Evolutionary conservation across 2,113 vertebrate species (phyloP), one percentile per base, ranked within the genome.

Genomic region (Trogon surrucura): DNA sequence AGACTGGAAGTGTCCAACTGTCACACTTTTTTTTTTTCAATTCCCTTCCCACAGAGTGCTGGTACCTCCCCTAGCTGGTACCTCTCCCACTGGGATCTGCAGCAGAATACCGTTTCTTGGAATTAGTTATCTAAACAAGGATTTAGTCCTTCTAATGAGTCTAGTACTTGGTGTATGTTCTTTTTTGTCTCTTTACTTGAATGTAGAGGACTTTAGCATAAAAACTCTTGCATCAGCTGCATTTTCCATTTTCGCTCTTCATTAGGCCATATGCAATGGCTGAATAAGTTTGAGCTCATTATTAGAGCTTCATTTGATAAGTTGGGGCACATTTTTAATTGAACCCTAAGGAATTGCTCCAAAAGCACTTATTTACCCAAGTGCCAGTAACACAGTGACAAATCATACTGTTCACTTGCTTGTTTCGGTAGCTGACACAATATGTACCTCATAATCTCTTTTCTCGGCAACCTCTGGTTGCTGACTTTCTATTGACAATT

Each of bases 311-410:
- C 47, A 87, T 91, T 95, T 95, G 30, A 95, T 93, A 87, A 95
- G 83, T 58, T 86, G 57, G 85, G 92, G 79, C 53, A 93, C 30
- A 88, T 51, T 96, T 97, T 96, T 80, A 97, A 97, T 93, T 97
- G 84, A 89, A 94, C 79, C 82, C 88, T 89, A 71, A 95, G 92
- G 75, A 81, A 89, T 77, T 86, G 15, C 54, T 89, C 58, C 73
- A 95, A 95, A 93, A 96, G 48, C 23, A 88, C 21, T 93, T 97
- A 87, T 96, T 97, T 97, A 97, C n/a, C 45, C 57, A 93, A 90
- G 57, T 96, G 56, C 74, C 50, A 79, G 58, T 13, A 92, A 77
- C 41, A 56, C 6, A 72, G n/a, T 54, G 66, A 60, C 47, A 96
- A 94, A 90, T 92, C 19, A 60, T 50, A 67, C 14, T 66, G 48